phyloP scores from a whole-genome alignment of 1,140 invertebrate genomes.

The Trichomalopsis sarcophagae region DNA sequence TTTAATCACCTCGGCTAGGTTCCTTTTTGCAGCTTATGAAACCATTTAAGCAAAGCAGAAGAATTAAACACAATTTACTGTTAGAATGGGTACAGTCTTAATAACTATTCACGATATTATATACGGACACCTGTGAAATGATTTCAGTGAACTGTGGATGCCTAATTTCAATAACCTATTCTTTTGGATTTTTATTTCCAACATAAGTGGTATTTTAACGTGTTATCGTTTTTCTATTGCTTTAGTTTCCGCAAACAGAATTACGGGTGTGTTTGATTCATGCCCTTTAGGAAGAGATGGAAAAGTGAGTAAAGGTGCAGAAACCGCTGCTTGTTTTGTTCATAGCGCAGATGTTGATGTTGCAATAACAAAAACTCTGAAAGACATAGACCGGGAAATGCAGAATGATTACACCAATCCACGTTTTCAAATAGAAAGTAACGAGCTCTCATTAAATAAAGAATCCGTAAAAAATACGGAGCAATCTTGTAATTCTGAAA shows the following conservation, averaged over 20 bases:
- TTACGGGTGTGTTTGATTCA: neutral
- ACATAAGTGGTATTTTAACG: constrained; percentile 10
- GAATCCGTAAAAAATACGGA: no score
- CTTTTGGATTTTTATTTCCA: neutral
- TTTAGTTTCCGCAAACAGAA: neutral
- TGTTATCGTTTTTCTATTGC: neutral
- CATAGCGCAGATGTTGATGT: neutral
- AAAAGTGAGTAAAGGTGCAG: neutral
- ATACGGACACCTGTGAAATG: neutral
- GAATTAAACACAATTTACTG: neutral
- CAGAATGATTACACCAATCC: no score
- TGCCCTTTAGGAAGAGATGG: neutral
- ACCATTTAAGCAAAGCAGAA: no score
- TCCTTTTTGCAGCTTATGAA: no score
- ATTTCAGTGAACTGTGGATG: neutral
- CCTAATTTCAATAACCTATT: neutral
- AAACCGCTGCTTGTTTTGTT: neutral
- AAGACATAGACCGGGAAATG: no score
- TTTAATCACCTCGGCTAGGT: no score
- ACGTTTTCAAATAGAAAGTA: no score
- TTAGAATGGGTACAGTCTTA: neutral
- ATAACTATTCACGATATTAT: neutral
- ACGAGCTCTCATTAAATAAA: no score
- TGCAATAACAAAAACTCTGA: no score
- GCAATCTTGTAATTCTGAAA: no score